Base-by-base conservation (phyloP, 1,140 invertebrate species). In the Steinernema feltiae region DNA sequence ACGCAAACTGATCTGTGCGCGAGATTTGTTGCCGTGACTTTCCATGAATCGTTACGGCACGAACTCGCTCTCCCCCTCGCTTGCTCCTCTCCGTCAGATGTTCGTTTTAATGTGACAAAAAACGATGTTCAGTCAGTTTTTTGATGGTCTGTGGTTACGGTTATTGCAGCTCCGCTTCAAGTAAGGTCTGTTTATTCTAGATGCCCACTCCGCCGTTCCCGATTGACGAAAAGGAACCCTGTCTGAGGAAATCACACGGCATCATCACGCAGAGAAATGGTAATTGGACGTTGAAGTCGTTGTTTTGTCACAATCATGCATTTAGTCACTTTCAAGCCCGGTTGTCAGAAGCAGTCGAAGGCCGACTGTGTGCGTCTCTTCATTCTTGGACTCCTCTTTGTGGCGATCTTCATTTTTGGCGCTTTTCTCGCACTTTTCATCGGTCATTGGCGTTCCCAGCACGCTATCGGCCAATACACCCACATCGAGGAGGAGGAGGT, bases 1-100 rank as follows among this genome's bases (percentile, higher is more conserved):
- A 63, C 53, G 53, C 24, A 7, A 63, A 63, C 53, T 63, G 53
- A 63, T 63, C 53, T 63, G 53, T 63, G 53, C 53, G 53, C 53
- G 53, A 63, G 53, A 63, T 63, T 63, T 63, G 53, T 63, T 7
- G 53, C 24, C 24, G 2, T 63, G 53, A 63, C 53, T 63, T 63
- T 63, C 15, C 53, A 15, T 27, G 53, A 41, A 63, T 63, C 24
- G 53, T 27, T 27, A 63, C 53, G 53, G 3, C 53, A 63, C 53
- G 24, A 63, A 63, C 53, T 63, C 24, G 2, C 53, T n/a, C 24
- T 21, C 53, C 12, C 24, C 53, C 35, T 7, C 35, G 35, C 18
- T 41, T 41, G 7, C 18, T 18, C 35, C 35, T 7, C 35, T 7
- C 18, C 7, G 7, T 7, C 35, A 41, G 35, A 41, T 41, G 35